Base-by-base conservation (phyloP, 2,888 invertebrate genomes). In the Scaptomyza flava region DNA sequence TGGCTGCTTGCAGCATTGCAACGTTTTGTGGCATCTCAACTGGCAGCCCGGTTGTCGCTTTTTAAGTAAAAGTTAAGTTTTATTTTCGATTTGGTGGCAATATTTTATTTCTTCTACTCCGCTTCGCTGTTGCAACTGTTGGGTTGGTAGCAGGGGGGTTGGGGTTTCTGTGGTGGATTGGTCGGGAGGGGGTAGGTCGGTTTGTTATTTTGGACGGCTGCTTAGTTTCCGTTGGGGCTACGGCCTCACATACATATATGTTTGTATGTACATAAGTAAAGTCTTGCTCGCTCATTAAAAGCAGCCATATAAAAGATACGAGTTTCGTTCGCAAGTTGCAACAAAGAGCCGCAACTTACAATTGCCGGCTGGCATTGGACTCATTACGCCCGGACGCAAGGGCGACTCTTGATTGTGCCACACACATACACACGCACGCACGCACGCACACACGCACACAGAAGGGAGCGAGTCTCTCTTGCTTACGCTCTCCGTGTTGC, bases 331-430 rank as follows among this genome's bases (percentile, higher is more conserved):
- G 54, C 46, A 60, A 41, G 51, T 48, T 59, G 48, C 60, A 57
- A 73, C 71, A 74, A 74, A 73, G 74, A 54, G 68, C 27, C 42
- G 68, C 53, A 38, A 53, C 46, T 43, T 14, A 42, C 68, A 51
- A 50, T 67, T 60, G 46, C 43, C 31, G 47, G 34, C 52, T 76
- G 87, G 76, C 79, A 87, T 85, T 81, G 87, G 67, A 85, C 79
- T 81, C 69, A 72, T 74, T 84, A 78, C 57, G 53, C n/a, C 2
- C 47, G 47, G 54, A 58, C 51, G 43, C 65, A 81, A 77, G 71
- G 67, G 69, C 65, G 65, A 23, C 7, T 17, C 57, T 50, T 30
- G 20, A 51, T 14, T 38, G 36, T 27, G 27, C 27, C 27, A 27
- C 27, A 27, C 27, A 27, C 23, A 23, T 4, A 1, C 23, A 23